Evolutionary conservation across 2,888 invertebrate genomes (phyloP).

Genomic region (Chalcosyrphus nemorum): DNA sequence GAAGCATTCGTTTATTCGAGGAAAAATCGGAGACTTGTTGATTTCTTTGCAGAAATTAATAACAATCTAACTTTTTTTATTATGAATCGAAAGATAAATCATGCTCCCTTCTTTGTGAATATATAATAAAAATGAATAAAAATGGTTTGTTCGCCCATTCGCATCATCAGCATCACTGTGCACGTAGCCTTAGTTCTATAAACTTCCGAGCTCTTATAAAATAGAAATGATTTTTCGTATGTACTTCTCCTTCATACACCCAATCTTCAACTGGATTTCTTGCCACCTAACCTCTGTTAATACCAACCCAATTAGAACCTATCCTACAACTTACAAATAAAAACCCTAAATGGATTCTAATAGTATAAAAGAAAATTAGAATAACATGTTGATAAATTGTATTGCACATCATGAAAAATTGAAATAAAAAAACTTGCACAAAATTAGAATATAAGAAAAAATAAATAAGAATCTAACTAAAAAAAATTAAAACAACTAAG

Average conservation of each 20-base stretch:
- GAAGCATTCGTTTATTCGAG: too few species aligned
- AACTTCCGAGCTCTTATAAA: too few species aligned
- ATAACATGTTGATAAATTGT: constrained; percentile 33
- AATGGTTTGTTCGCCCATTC: too few species aligned
- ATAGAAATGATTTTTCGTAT: too few species aligned
- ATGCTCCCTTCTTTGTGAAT: too few species aligned
- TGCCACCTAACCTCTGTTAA: background rate
- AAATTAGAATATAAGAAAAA: constrained; percentile 29
- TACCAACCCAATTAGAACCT: constrained; percentile 22
- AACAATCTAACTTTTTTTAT: too few species aligned
- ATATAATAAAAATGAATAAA: too few species aligned
- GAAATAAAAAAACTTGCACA: constrained; percentile 44
- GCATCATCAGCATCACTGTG: too few species aligned
- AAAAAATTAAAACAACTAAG: constrained; percentile 19
- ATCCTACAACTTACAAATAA: constrained; percentile 10
- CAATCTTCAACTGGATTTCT: background rate
- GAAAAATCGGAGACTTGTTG: too few species aligned
- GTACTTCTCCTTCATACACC: background rate
- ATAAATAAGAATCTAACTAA: background rate
- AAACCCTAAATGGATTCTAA: constrained; percentile 7
- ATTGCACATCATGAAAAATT: constrained; percentile 56
- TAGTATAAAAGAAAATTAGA: constrained; percentile 14
- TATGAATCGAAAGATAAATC: too few species aligned
- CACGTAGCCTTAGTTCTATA: too few species aligned
- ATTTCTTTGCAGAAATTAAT: too few species aligned